Conservation (phyloP, 2,113 vertebrate genomes). For the Hyperopisus bebe region DNA sequence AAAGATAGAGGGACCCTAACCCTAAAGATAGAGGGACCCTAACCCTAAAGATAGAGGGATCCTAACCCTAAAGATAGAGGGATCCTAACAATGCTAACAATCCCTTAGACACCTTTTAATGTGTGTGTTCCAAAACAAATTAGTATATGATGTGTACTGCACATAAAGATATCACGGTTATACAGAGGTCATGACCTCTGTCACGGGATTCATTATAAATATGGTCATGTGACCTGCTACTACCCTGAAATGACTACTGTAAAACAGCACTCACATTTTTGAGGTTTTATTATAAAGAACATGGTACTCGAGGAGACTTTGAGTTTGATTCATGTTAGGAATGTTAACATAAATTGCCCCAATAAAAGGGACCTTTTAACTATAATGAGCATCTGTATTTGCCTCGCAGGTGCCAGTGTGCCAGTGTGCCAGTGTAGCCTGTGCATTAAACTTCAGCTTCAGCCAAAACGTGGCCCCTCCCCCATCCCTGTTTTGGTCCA, state of each 20-base stretch:
- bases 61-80: no score
- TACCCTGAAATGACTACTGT: background rate
- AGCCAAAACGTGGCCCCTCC: background rate
- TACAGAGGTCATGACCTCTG: background rate
- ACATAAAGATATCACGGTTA: background rate
- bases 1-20: no score
- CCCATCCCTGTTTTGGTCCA: background rate
- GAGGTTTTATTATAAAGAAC: conserved; percentile 59
- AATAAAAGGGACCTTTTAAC: background rate
- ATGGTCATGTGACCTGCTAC: background rate
- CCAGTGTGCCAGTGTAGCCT: background rate
- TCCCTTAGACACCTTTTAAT: background rate
- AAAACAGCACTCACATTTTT: conserved; percentile 28
- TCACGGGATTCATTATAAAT: background rate
- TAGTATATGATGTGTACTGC: background rate
- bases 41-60: no score
- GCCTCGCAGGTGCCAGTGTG: background rate
- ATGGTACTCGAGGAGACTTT: conserved; percentile 43
- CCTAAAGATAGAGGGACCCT: no score
- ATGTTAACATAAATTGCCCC: background rate
- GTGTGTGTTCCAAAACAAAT: background rate
- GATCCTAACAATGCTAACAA: background rate
- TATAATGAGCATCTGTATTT: background rate
- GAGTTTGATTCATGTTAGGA: conserved; percentile 39
- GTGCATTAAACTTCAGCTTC: background rate